phyloP scores from a whole-genome alignment of 2,888 invertebrate genomes.

The Calameuta filiformis region DNA sequence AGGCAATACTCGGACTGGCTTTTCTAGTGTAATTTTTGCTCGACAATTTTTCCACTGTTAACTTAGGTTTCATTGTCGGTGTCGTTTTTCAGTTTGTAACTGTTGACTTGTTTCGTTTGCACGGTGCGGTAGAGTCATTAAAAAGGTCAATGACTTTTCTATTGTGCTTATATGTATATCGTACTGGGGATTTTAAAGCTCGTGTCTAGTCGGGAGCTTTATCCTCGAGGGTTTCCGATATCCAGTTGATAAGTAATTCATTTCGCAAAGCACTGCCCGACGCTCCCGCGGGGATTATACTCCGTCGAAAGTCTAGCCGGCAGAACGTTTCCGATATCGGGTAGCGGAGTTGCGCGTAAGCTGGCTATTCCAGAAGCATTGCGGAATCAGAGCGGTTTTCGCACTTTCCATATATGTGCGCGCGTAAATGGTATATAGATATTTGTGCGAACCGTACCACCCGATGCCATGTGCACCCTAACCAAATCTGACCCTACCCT shows the following conservation, averaged over 20 bases:
- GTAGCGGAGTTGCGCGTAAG: not conserved
- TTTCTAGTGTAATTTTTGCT: not conserved
- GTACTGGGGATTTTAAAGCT: not conserved
- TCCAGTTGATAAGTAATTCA: constrained; percentile 33
- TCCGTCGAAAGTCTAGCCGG: not conserved
- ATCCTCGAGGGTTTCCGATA: not conserved
- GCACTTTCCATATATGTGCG: not conserved
- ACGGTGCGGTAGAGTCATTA: not conserved
- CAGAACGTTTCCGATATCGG: not conserved
- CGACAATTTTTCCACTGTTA: not conserved
- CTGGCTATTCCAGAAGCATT: not conserved
- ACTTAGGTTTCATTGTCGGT: not conserved
- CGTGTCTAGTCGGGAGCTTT: not conserved
- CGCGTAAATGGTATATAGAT: not conserved
- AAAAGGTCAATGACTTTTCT: not conserved
- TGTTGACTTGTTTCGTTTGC: not conserved
- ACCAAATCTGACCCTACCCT: not conserved
- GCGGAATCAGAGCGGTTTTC: not conserved
- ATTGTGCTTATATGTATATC: not conserved
- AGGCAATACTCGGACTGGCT: not conserved
- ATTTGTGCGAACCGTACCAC: not conserved
- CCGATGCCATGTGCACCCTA: not conserved
- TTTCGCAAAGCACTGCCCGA: constrained; percentile 16
- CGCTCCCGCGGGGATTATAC: not conserved
- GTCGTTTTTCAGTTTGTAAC: not conserved